Conservation (phyloP, 1,140 invertebrate species). For the Aphaenogaster ashmeadi region DNA sequence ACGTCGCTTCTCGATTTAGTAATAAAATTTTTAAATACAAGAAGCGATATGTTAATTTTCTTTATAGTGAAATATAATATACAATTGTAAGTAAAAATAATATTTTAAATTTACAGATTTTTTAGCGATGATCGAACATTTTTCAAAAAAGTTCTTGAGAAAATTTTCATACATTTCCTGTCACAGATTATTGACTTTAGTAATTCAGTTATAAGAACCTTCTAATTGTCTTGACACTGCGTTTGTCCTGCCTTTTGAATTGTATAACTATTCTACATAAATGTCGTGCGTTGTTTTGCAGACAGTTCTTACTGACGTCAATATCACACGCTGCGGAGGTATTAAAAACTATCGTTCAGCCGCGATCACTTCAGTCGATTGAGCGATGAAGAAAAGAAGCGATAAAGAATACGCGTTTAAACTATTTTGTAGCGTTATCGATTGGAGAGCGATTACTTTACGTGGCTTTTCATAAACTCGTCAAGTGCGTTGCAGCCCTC, state of each 20-base stretch:
- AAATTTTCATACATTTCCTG: background rate
- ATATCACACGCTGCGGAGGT: background rate
- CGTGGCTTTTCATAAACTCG: constrained; percentile 3
- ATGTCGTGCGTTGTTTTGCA: background rate
- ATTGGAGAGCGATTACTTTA: constrained; percentile 21
- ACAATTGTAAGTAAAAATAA: background rate
- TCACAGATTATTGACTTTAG: background rate
- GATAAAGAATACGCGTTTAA: constrained; percentile 1
- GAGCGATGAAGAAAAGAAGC: constrained; percentile 15
- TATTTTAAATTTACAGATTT: background rate
- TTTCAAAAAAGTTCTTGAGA: background rate
- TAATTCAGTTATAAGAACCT: background rate
- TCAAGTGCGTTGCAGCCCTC: background rate
- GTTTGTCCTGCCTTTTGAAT: background rate
- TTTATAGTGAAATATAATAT: background rate
- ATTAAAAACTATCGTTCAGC: constrained; percentile 19
- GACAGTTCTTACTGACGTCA: constrained; percentile 24
- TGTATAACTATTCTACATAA: background rate
- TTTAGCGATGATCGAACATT: background rate
- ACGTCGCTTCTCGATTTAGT: background rate
- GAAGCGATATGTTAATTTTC: background rate
- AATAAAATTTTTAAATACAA: background rate
- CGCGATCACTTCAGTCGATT: constrained; percentile 25
- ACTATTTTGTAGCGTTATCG: constrained; percentile 37
- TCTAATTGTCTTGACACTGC: background rate